Evolutionary conservation across 2,113 vertebrate species (phyloP).

Genomic region (Melierax canorus): DNA sequence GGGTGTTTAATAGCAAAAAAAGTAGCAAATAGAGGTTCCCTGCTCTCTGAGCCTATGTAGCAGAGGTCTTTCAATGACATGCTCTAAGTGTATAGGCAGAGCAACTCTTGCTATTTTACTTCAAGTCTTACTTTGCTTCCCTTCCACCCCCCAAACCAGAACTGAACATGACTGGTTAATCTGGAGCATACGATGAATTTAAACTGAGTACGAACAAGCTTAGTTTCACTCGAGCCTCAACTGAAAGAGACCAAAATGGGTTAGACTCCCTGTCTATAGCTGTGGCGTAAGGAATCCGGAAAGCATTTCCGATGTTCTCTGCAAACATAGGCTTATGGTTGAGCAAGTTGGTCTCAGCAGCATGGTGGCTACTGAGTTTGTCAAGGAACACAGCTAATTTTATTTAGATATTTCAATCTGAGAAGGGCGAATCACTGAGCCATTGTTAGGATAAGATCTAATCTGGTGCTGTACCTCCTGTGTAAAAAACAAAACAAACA

Average conservation of each 20-base stretch:
- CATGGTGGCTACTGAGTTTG: background rate
- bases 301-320: background rate
- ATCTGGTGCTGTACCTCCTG: background rate
- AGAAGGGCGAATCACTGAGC: background rate
- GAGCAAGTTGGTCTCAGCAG: background rate
- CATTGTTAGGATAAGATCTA: background rate
- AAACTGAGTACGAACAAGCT: background rate
- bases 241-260: background rate
- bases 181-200: background rate
- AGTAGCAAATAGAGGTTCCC: background rate
- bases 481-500: background rate
- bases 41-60: background rate
- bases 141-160: background rate
- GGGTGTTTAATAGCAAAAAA: background rate
- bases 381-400: background rate
- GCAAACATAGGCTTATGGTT: background rate
- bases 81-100: rapidly evolving
- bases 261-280: background rate
- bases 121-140: background rate
- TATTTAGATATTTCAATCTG: background rate
- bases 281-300: background rate
- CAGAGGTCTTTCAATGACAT: background rate
- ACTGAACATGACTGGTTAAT: background rate
- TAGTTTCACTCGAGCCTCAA: background rate
- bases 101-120: background rate